Evolutionary conservation across 2,113 vertebrate species (phyloP), one percentile per base, ranked within the genome.

Genomic region (Sapayoa aenigma): DNA sequence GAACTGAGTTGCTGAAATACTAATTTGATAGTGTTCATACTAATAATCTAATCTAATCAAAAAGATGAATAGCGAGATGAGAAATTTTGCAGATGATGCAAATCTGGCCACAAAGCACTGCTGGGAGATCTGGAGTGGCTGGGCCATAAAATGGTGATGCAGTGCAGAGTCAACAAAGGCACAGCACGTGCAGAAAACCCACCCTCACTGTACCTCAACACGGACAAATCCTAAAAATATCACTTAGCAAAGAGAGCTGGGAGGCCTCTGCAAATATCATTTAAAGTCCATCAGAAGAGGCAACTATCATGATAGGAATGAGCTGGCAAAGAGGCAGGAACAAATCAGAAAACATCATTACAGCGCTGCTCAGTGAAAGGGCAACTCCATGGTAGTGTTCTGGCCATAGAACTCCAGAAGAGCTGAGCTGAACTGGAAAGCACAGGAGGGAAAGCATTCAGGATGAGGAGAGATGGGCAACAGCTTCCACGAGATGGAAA

Each of bases 11-110:
- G 30, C 9, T 68, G 33, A 89, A 92, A 84, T 50, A 59, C 46
- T 75, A 4, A 84, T 81, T 71, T 77, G 65, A 63, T 39, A 59
- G 59, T 4, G 11, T 56, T 94, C 72, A 27, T 39, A 86, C 69
- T 86, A 39, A 74, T 71, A 84, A 47, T 37, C 28, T 50, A 84
- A 50, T 37, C 28, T 1, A 5, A 47, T 63, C 31, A 86, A 77
- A 90, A 77, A 46, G 62, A 71, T 73, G 87, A 77, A 49, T 15
- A 90, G 63, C 22, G 42, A 86, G 68, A 88, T 77, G 52, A 93
- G 76, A 92, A 80, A 81, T 78, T 86, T 75, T 89, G 91, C 91
- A 89, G 91, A 67, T 52, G 79, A 77, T 42, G 83, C 68, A 78
- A 25, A 92, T 53, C 41, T 69, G 71, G 53, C 90, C 71, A 76